phyloP scores from a whole-genome alignment of 92 coral and sea anemone species.

The Galaxea fascicularis region DNA sequence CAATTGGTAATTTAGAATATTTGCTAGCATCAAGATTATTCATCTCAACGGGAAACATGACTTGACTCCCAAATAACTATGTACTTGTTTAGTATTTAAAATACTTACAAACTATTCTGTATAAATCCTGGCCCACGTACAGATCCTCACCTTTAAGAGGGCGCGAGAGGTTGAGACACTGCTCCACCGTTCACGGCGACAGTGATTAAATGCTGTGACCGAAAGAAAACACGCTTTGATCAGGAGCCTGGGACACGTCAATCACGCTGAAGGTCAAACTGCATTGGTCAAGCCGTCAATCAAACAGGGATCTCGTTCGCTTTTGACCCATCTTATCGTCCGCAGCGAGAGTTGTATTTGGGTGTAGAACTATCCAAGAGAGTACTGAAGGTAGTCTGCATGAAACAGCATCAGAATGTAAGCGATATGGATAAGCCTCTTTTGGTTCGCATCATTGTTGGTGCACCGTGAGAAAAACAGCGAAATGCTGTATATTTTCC shows the following conservation, averaged over 20 bases:
- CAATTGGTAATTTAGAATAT: conserved; percentile 10
- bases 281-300: neutral
- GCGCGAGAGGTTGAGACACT: neutral
- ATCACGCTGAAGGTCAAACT: neutral
- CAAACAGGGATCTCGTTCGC: neutral
- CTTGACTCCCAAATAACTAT: neutral
- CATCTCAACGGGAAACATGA: neutral
- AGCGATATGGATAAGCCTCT: too few species aligned
- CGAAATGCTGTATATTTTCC: too few species aligned
- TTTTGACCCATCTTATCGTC: neutral
- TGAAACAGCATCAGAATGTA: too few species aligned
- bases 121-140: neutral
- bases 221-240: conserved; percentile 9
- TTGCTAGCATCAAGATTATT: neutral
- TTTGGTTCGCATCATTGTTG: too few species aligned
- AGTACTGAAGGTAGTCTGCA: too few species aligned
- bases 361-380: too few species aligned
- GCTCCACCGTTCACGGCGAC: neutral
- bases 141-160: conserved; percentile 15
- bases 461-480: too few species aligned
- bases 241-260: neutral
- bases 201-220: neutral
- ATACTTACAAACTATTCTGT: neutral
- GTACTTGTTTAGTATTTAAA: neutral
- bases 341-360: neutral